These are phyloP conservation scores for Glyptemys insculpta DNA, from an alignment of 2,797 vertebrate genomes.

Conservation along the genomic window DNA sequence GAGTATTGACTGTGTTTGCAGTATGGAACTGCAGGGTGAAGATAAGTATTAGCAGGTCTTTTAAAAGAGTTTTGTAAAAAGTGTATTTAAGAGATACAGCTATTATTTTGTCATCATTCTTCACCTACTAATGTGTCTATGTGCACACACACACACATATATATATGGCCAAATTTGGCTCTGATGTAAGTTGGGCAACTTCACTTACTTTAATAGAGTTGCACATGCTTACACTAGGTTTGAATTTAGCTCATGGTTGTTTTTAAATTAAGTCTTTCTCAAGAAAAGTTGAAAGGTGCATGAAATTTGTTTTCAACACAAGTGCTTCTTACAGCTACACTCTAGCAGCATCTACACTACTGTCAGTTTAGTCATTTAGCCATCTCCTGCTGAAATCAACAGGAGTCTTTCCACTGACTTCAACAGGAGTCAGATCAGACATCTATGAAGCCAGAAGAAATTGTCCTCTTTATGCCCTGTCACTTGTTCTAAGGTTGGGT, in stretches of 20 bases:
- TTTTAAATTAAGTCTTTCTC: not conserved
- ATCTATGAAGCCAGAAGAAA: conserved; percentile 31
- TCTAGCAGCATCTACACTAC: not conserved
- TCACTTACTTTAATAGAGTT: not conserved
- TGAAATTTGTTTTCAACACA: conserved; percentile 39
- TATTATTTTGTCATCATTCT: not conserved
- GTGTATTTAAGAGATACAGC: not conserved
- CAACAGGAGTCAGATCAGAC: not conserved
- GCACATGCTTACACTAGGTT: conserved; percentile 4
- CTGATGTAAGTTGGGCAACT: not conserved
- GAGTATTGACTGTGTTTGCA: conserved; percentile 42
- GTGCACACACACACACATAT: not conserved
- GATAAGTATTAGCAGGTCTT: conserved; percentile 49
- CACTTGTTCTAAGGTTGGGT: not conserved
- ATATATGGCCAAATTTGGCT: not conserved
- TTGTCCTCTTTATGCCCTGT: not conserved
- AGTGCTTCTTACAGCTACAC: conserved; percentile 45
- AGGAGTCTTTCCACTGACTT: conserved; percentile 5
- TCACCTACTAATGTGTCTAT: not conserved
- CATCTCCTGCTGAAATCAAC: not conserved
- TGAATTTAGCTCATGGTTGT: not conserved
- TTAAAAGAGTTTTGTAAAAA: conserved; percentile 46
- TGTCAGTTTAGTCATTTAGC: conserved; percentile 9
- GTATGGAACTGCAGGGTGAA: conserved; percentile 30
- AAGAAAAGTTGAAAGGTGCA: conserved; percentile 41